Evolutionary conservation across 2,797 vertebrate genomes (phyloP).

Genomic region (Chaetophractus vellerosus): DNA sequence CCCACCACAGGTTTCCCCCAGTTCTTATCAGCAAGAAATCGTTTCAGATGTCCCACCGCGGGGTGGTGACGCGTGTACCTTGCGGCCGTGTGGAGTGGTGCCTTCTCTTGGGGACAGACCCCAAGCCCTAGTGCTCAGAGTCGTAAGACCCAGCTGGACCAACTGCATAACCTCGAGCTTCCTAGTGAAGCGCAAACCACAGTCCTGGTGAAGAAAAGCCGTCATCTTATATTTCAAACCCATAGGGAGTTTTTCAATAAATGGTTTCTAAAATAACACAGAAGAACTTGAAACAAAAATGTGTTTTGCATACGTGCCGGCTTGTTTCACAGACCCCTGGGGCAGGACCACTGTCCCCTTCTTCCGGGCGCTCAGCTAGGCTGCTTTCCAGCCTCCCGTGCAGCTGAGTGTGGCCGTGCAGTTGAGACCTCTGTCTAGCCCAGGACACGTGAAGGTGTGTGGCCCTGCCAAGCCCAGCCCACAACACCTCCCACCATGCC

Average conservation of each 20-base stretch:
- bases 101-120: not conserved
- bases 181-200: not conserved
- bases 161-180: not conserved
- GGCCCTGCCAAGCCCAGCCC: too few species aligned
- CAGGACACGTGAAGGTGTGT: too few species aligned
- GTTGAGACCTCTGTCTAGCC: not conserved
- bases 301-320: not conserved
- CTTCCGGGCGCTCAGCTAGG: not conserved
- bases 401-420: not conserved
- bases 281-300: not conserved
- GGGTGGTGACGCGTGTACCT: too few species aligned
- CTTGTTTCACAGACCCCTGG: not conserved
- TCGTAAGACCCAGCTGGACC: not conserved
- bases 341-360: not conserved
- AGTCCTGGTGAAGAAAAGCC: not conserved
- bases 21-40: not conserved
- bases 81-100: too few species aligned
- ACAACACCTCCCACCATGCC: not conserved
- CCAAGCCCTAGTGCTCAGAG: not conserved
- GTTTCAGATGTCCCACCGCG: not conserved
- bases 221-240: not conserved
- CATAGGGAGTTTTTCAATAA: not conserved
- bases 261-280: not conserved
- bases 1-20: not conserved
- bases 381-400: slow-evolving; percentile 11